Conservation (phyloP, 64 coral and sea anemone genomes). For the Pocillopora verrucosa region DNA sequence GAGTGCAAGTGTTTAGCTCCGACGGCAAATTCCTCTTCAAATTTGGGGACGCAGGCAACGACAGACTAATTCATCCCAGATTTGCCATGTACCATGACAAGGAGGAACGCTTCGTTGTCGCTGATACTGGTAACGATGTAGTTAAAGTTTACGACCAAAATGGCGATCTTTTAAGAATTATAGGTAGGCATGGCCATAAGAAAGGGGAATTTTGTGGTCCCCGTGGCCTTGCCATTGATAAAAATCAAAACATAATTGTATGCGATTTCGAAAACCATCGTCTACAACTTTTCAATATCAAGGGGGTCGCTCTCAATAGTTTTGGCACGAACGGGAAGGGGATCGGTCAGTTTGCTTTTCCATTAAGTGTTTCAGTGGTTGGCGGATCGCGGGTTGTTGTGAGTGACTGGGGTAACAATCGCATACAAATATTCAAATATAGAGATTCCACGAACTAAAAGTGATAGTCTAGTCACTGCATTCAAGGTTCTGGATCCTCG, state of each 20-base stretch:
- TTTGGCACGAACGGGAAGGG: slow-evolving; percentile 56
- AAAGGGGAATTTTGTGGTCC: slow-evolving; percentile 65
- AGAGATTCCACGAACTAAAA: slow-evolving; percentile 23
- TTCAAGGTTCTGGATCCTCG: background rate
- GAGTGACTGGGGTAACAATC: slow-evolving; percentile 66
- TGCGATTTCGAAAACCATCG: slow-evolving; percentile 78
- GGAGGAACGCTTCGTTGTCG: slow-evolving; percentile 46
- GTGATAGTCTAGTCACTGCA: background rate
- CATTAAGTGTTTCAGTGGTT: slow-evolving; percentile 44
- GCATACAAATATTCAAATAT: slow-evolving; percentile 57
- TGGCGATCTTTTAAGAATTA: slow-evolving; percentile 39
- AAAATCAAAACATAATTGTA: slow-evolving; percentile 48
- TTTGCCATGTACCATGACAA: slow-evolving; percentile 43
- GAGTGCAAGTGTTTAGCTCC: slow-evolving; percentile 48
- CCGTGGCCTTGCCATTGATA: slow-evolving; percentile 51
- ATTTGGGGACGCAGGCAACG: slow-evolving; percentile 38
- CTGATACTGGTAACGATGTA: slow-evolving; percentile 66
- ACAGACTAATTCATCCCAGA: slow-evolving; percentile 59
- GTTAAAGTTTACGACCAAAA: slow-evolving; percentile 63
- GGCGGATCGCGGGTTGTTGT: slow-evolving; percentile 36
- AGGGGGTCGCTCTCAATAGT: slow-evolving; percentile 36
- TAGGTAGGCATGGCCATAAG: slow-evolving; percentile 53
- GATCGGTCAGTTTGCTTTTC: slow-evolving; percentile 56
- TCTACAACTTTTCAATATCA: slow-evolving; percentile 51
- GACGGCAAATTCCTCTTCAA: slow-evolving; percentile 63